Evolutionary conservation across 2,113 vertebrate genomes (phyloP), one percentile per base, ranked within the genome.

Genomic region (Canis aureus): DNA sequence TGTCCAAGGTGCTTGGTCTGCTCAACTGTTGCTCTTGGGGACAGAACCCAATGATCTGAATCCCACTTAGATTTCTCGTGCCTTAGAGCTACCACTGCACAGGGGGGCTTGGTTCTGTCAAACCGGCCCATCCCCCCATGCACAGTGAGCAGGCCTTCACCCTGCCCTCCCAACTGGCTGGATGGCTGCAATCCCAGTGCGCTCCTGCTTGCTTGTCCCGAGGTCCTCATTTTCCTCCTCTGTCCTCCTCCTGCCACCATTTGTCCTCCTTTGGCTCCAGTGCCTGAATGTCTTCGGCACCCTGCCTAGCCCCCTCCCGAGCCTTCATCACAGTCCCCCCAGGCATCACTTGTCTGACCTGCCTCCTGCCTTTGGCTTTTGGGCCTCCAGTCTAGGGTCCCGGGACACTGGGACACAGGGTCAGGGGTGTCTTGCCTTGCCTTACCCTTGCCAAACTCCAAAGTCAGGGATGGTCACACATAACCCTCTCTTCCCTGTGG

Each of bases 41-140:
- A 43, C 62, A 73, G 67, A 83, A 60, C 11, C 15, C 29, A 62
- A 49, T 32, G 55, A 35, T 66, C 0, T 10, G 25, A 16, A 27
- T 82, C 43, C 64, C 25, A 8, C 62, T 60, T 4, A 25, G 27
- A 1, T 60, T 43, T n/a, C 15, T 8, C 8, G 5, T 35, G 74
- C 32, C 32, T 20, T 25, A 43, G 55, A 16, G 8, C 4, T 64
- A 5, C 74, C 1, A 0, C 19, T 1, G 1, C 1, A 3, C 0
- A 16, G 43, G 38, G 38, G 38, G 25, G 53, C 20, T 27, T 17
- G 25, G 59, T 19, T 59, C 35, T 89, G 5, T 51, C 32, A 55
- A 55, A 17, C 74, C 35, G 35, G 23, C 60, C 38, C 35, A n/a
- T 17, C 5, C 12, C 43, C 32, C n/a, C n/a, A 3, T 4, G 1